Base-by-base conservation (phyloP, 1,140 invertebrate species). In the Lethrus apterus region DNA sequence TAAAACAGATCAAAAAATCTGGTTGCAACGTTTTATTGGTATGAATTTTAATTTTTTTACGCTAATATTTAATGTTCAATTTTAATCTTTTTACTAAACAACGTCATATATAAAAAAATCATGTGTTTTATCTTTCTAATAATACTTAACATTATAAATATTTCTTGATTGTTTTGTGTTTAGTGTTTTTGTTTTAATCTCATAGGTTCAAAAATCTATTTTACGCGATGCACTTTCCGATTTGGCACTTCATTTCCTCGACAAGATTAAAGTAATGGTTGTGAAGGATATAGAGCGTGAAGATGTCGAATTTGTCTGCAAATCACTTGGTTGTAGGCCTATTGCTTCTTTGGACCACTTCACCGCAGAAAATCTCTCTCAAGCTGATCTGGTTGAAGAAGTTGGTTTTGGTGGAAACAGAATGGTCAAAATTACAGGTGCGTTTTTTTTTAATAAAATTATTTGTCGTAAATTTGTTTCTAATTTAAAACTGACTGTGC, bases 271-370 rank as follows among this genome's bases (percentile, higher is more conserved):
- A 67, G 95, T 97, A 30, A 89, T 99, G 87, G 94, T 99, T 5
- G 80, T 99, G 14, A 97, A 96, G 69, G 94, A 99, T 68, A 83
- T 99, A 54, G 96, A 99, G 71, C 79, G 96, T 34, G 94, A 98
- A 66, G 95, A 99, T 57, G 91, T 99, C 61, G 89, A 98, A 59
- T 98, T 95, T 70, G 80, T 98, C 33, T 95, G 92, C 70, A 98
- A 97, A 75, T 93, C 90, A 36, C 71, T 98, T 8, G 84, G 85
- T 14, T 98, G 95, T 67, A 76, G 91, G 43, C 97, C 97, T 3
- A 94, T 99, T 62, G 97, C 96, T n/a, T 96, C 91, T 23, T 68
- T 98, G 30, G 96, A 99, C 75, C 97, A 99, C 67, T 99, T 99
- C 66, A 75, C 81, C 2, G 72, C 95, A 36, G 95, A 99, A 63